phyloP scores from a whole-genome alignment of 2,888 invertebrate genomes.

The Ypsolopha scabrella region DNA sequence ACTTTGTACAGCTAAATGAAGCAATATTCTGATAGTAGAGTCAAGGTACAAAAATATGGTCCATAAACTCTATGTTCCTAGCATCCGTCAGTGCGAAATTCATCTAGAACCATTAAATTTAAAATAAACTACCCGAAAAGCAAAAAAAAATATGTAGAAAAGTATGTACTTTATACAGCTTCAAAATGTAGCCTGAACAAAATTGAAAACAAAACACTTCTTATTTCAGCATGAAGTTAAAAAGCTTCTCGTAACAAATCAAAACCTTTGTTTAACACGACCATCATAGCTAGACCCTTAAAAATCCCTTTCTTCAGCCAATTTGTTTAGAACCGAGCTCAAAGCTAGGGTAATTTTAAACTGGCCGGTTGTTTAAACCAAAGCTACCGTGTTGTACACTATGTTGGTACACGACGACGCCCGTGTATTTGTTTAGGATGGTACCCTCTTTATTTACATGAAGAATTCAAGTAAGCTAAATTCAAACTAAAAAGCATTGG shows the following conservation, averaged over 20 bases:
- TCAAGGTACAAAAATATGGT: too few species aligned
- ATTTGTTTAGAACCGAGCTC: slow-evolving; percentile 4
- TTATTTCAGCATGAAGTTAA: too few species aligned
- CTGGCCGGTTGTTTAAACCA: slow-evolving; percentile 21
- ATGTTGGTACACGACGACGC: slow-evolving; percentile 23
- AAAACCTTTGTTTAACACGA: slow-evolving; percentile 23
- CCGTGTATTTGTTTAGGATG: slow-evolving; percentile 63
- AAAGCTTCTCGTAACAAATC: slow-evolving; percentile 21
- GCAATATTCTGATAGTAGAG: too few species aligned
- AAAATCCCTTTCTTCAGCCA: slow-evolving; percentile 9
- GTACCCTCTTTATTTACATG: slow-evolving; percentile 54
- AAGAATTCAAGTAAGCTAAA: slow-evolving; percentile 21
- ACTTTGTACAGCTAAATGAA: too few species aligned
- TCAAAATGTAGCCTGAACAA: too few species aligned
- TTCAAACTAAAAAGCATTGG: slow-evolving; percentile 25
- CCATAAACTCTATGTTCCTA: too few species aligned
- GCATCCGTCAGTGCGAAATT: too few species aligned
- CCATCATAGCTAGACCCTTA: slow-evolving; percentile 20
- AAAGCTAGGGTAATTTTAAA: slow-evolving; percentile 25
- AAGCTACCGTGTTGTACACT: background rate
- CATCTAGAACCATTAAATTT: too few species aligned
- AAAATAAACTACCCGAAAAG: too few species aligned
- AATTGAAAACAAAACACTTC: too few species aligned
- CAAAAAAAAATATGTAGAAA: too few species aligned
- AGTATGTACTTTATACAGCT: too few species aligned